These are phyloP conservation scores for Panulirus ornatus DNA, from an alignment of 1,140 invertebrate genomes.

Conservation along the genomic window DNA sequence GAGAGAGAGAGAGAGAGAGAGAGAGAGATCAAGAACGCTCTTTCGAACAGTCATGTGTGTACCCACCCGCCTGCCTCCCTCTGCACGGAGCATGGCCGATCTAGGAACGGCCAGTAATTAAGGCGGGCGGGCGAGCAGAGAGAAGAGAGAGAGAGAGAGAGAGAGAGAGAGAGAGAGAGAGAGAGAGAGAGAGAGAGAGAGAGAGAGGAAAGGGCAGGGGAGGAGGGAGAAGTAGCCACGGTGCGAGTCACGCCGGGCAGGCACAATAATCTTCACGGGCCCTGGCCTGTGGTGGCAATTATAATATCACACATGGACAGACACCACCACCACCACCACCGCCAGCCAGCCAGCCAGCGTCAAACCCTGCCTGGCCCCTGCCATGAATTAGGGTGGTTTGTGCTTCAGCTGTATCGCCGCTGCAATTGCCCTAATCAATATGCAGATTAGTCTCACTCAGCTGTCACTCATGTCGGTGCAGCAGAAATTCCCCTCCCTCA, in stretches of 20 bases:
- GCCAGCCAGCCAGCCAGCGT: neutral
- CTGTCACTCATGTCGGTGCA: conserved; percentile 1
- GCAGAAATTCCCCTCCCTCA: conserved; percentile 9
- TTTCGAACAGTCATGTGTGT: too few species aligned
- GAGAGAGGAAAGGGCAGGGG: too few species aligned
- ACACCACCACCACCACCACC: neutral
- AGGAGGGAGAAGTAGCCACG: too few species aligned
- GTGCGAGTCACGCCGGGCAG: too few species aligned
- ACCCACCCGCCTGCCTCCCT: too few species aligned
- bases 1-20: conserved; percentile 26
- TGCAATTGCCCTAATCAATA: conserved; percentile 49
- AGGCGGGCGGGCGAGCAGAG: too few species aligned
- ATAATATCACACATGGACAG: conserved; percentile 39
- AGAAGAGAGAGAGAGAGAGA: conserved; percentile 21
- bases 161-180: conserved; percentile 29
- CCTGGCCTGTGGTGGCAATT: neutral
- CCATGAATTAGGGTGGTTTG: conserved; percentile 22
- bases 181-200: conserved; percentile 7
- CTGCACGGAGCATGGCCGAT: too few species aligned
- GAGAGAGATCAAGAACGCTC: too few species aligned
- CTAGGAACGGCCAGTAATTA: too few species aligned
- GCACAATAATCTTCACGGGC: too few species aligned
- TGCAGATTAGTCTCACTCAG: conserved; percentile 23
- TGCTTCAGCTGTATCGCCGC: conserved; percentile 21
- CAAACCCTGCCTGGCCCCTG: neutral